Conservation (phyloP, 2,888 invertebrate genomes). For the Lottia gigantea region DNA sequence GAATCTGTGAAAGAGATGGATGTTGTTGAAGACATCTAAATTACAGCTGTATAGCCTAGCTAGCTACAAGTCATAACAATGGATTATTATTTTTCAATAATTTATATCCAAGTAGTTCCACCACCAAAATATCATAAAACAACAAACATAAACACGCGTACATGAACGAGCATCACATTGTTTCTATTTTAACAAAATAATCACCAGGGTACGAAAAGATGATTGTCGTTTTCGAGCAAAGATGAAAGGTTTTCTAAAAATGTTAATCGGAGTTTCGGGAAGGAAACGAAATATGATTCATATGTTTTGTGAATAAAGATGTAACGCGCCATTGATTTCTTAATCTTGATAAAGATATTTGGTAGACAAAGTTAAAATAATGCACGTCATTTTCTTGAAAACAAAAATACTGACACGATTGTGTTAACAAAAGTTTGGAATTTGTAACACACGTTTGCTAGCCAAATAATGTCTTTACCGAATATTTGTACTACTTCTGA, state of each 20-base stretch:
- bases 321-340: slow-evolving; percentile 7
- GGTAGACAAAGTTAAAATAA: not conserved
- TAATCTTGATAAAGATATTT: not conserved
- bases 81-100: not conserved
- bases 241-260: not conserved
- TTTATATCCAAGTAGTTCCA: not conserved
- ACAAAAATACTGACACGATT: not conserved
- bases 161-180: not conserved
- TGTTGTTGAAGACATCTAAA: not conserved
- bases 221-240: not conserved
- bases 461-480: slow-evolving; percentile 9
- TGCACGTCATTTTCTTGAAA: not conserved
- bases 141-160: not conserved
- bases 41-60: not conserved
- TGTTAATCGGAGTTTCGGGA: not conserved
- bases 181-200: not conserved
- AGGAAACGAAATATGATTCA: slow-evolving; percentile 7
- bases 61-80: slow-evolving; percentile 1
- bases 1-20: too few relatives aligned
- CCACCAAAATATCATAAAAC: not conserved
- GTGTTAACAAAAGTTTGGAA: not conserved
- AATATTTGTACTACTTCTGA: not conserved
- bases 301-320: slow-evolving; percentile 4
- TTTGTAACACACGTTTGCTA: not conserved
- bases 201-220: not conserved